These are phyloP conservation scores for Ophion slaviceki DNA, from an alignment of 2,888 invertebrate genomes.

Conservation along the genomic window DNA sequence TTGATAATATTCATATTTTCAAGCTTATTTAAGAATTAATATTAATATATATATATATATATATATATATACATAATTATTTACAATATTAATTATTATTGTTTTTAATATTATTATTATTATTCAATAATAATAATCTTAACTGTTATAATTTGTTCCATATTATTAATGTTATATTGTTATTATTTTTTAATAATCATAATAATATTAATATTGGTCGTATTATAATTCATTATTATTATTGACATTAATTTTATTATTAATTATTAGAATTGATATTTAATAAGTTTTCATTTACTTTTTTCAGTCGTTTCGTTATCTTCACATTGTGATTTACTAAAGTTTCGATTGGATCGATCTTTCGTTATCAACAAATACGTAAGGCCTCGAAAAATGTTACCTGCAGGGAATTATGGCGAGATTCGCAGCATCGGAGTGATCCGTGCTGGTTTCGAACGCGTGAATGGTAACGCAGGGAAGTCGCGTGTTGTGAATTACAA, in stretches of 20 bases:
- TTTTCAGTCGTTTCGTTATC: not conserved
- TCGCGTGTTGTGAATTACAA: conserved; percentile 69
- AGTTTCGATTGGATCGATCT: no score
- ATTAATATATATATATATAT: no score
- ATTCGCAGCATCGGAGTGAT: conserved; percentile 47
- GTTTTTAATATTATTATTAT: not conserved
- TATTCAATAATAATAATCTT: not conserved
- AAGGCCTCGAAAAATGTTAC: conserved; percentile 21
- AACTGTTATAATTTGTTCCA: no score
- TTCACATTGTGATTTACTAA: not conserved
- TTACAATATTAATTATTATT: not conserved
- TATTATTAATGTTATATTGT: no score
- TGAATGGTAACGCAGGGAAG: conserved; percentile 70
- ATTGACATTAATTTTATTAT: not conserved
- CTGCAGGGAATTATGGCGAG: conserved; percentile 56
- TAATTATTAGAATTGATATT: not conserved
- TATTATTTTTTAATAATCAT: not conserved
- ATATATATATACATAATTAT: no score
- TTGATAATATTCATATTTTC: no score
- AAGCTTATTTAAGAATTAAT: no score
- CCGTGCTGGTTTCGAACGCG: conserved; percentile 65
- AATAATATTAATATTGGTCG: no score
- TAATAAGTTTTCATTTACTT: not conserved
- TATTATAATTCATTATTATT: no score
- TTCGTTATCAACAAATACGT: not conserved